These are phyloP conservation scores for Spilogale gracilis DNA, from an alignment of 2,113 vertebrate genomes.

Conservation along the genomic window DNA sequence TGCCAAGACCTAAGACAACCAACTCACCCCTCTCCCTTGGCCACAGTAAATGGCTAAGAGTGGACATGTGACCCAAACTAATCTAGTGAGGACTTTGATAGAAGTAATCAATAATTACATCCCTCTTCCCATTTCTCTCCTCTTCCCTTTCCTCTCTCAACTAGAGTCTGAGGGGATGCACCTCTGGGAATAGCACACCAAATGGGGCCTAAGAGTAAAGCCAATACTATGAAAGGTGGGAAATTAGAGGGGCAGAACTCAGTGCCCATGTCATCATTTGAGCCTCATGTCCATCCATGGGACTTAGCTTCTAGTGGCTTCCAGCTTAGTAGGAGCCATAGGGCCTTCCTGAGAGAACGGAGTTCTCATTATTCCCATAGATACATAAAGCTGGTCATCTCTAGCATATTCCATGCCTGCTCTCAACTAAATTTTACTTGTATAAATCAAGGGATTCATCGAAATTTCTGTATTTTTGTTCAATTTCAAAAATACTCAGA, in stretches of 20 bases:
- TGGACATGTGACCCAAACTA: background rate
- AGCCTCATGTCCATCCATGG: background rate
- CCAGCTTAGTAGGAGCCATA: background rate
- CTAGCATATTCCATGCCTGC: background rate
- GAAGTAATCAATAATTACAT: background rate
- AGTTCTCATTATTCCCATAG: background rate
- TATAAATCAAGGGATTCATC: slow-evolving; percentile 1
- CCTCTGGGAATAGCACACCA: background rate
- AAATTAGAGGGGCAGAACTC: background rate
- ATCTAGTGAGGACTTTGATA: background rate
- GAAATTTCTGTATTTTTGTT: slow-evolving; percentile 10
- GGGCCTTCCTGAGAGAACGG: background rate
- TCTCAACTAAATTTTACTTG: background rate
- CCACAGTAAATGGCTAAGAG: background rate
- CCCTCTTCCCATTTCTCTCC: background rate
- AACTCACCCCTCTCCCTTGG: background rate
- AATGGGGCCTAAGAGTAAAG: background rate
- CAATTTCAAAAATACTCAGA: background rate
- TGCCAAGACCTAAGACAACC: background rate
- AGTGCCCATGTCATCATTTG: background rate
- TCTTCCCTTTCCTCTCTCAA: background rate
- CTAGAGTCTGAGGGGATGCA: background rate
- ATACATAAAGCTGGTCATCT: background rate
- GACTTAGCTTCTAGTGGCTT: background rate
- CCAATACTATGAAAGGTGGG: background rate